Conservation (phyloP, 2,888 invertebrate genomes). For the Magallana nippona region DNA sequence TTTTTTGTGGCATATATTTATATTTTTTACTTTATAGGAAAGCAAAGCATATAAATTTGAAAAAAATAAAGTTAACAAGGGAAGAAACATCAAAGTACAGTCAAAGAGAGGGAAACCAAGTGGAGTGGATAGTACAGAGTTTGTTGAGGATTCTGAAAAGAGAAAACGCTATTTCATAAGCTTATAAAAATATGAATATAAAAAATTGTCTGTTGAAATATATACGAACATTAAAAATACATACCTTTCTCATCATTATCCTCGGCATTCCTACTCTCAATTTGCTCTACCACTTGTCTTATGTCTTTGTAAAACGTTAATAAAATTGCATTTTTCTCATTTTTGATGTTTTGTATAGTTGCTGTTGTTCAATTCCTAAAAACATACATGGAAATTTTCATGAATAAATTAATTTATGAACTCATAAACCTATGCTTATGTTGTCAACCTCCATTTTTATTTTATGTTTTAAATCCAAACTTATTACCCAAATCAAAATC, state of each 20-base stretch:
- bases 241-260: not conserved
- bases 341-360: not conserved
- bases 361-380: not conserved
- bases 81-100: not conserved
- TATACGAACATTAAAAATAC: constrained; percentile 4
- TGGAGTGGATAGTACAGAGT: not conserved
- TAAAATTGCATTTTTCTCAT: not conserved
- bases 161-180: not conserved
- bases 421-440: not conserved
- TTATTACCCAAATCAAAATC: not conserved
- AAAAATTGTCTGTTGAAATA: not conserved
- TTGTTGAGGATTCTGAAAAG: constrained; percentile 11
- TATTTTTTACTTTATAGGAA: not conserved
- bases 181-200: not conserved
- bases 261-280: not conserved
- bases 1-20: not conserved
- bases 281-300: not conserved
- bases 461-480: not conserved
- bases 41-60: not conserved
- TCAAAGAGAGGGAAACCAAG: not conserved
- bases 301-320: not conserved
- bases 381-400: not conserved
- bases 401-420: not conserved
- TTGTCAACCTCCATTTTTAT: not conserved
- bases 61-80: not conserved